These are phyloP conservation scores for Aporrectodea caliginosa DNA, from an alignment of 1,140 invertebrate genomes.

Conservation along the genomic window DNA sequence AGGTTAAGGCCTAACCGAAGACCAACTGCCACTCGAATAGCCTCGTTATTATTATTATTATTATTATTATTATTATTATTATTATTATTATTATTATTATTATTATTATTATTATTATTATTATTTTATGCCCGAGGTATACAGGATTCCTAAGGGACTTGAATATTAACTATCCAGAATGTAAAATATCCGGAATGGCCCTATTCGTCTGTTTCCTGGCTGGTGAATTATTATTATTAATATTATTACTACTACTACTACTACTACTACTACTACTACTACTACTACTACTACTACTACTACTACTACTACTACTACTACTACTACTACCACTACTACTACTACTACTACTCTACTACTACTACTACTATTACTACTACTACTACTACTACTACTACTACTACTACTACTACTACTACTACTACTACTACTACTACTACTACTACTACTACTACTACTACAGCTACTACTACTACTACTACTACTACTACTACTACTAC, in stretches of 20 bases:
- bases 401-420: slow-evolving; percentile 31
- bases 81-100: too few species aligned
- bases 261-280: slow-evolving; percentile 34
- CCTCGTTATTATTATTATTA: too few species aligned
- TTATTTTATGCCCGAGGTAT: too few species aligned
- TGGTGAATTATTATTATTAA: too few species aligned
- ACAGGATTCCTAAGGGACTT: too few species aligned
- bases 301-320: slow-evolving; percentile 37
- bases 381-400: slow-evolving; percentile 24
- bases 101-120: too few species aligned
- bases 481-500: slow-evolving; percentile 22
- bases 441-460: slow-evolving; percentile 34
- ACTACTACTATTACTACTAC: slow-evolving; percentile 24
- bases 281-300: slow-evolving; percentile 36
- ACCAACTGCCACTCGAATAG: too few species aligned
- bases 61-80: too few species aligned
- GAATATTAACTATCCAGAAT: too few species aligned
- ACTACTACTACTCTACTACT: slow-evolving; percentile 30
- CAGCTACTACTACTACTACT: slow-evolving; percentile 34
- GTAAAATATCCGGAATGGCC: too few species aligned
- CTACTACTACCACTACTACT: slow-evolving; percentile 36
- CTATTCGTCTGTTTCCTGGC: too few species aligned
- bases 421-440: slow-evolving; percentile 33
- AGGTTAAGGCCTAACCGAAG: too few species aligned
- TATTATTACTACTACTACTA: slow-evolving; percentile 34